phyloP scores from a whole-genome alignment of 2,888 invertebrate species.

The Coelogynopora nodosa region DNA sequence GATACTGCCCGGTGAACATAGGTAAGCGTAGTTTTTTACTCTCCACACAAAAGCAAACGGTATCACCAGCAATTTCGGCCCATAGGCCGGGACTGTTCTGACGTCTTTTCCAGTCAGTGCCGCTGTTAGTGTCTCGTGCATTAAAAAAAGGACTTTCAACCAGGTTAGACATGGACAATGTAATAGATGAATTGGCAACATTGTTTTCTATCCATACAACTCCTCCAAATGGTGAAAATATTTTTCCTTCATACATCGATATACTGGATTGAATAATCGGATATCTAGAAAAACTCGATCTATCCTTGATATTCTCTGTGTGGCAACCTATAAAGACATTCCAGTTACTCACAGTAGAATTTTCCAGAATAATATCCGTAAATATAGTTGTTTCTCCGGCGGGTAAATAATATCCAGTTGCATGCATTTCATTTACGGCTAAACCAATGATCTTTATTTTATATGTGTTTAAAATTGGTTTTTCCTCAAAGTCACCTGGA shows the following conservation, averaged over 20 bases:
- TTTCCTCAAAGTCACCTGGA: conserved; percentile 34
- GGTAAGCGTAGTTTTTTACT: not conserved
- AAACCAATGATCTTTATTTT: not conserved
- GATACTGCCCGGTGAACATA: not conserved
- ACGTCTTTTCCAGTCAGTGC: not conserved
- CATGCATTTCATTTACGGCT: not conserved
- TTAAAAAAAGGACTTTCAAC: conserved; percentile 21
- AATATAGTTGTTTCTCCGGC: not conserved
- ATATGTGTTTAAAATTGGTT: not conserved
- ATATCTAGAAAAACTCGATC: not conserved
- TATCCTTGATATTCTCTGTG: not conserved
- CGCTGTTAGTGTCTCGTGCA: not conserved
- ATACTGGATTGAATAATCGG: no score
- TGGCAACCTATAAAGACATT: conserved; percentile 15
- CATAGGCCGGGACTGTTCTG: not conserved
- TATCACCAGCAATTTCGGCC: conserved; percentile 30
- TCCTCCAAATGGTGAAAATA: conserved; percentile 14
- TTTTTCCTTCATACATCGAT: not conserved
- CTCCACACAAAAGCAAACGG: conserved; percentile 12
- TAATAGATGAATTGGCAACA: not conserved
- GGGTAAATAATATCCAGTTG: conserved; percentile 36
- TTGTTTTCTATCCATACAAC: not conserved
- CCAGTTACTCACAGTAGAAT: not conserved
- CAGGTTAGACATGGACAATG: not conserved
- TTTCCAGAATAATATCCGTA: not conserved